phyloP scores from a whole-genome alignment of 2,113 vertebrate species.

The Peucedramus taeniatus region DNA sequence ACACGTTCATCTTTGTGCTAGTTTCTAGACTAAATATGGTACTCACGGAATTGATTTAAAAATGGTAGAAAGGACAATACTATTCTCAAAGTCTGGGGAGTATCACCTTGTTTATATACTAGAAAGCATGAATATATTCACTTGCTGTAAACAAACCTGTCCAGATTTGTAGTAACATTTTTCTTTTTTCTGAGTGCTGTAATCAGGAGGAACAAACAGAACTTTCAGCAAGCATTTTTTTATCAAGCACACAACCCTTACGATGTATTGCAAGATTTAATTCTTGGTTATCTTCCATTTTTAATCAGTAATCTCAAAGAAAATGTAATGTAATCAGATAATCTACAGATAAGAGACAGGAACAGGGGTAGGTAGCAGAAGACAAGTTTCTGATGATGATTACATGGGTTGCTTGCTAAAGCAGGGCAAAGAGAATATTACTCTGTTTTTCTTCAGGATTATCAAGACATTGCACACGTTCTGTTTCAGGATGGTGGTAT shows the following conservation, averaged over 20 bases:
- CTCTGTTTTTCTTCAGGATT: neutral
- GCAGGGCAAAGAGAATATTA: neutral
- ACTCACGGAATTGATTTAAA: neutral
- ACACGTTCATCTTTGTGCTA: neutral
- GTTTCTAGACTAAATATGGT: neutral
- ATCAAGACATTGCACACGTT: neutral
- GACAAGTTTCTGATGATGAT: neutral
- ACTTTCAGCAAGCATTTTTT: neutral
- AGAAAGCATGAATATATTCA: neutral
- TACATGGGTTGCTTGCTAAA: neutral
- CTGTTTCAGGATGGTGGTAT: neutral
- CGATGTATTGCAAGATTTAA: neutral
- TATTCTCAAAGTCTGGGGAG: neutral
- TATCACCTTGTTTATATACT: neutral
- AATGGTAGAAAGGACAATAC: neutral
- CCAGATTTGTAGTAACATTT: neutral
- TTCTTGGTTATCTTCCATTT: neutral
- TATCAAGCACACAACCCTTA: neutral
- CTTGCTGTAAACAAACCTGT: neutral
- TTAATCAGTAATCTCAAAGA: neutral
- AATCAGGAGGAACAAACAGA: neutral
- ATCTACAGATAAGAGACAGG: neutral
- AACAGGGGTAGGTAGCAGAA: neutral
- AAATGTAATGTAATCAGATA: neutral
- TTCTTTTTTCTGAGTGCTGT: neutral